Percentiles rank a stretch among this genome's conserved stretches.
These are phyloP conservation scores for Harpalus rubripes DNA, from an alignment of 2,888 invertebrate genomes.

Conservation along the genomic window DNA sequence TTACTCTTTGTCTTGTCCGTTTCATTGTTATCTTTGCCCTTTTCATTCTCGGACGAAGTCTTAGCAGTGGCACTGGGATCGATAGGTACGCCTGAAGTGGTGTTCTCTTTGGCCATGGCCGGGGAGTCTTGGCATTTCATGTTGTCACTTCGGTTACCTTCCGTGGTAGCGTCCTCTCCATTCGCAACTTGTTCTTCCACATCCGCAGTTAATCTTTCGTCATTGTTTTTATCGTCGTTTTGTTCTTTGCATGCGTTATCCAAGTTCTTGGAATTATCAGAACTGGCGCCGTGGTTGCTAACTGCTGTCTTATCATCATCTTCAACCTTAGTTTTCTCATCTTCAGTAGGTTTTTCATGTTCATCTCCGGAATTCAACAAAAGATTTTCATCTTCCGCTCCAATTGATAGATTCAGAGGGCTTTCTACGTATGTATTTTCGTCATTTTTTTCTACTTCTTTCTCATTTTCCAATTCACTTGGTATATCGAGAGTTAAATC, in stretches of 20 bases:
- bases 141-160: constrained; percentile 70
- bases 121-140: constrained; percentile 69
- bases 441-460: constrained; percentile 68
- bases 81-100: constrained; percentile 68
- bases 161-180: too few species aligned
- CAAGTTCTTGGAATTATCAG: constrained; percentile 58
- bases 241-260: constrained; percentile 57
- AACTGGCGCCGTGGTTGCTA: constrained; percentile 67
- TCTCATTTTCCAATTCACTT: constrained; percentile 68
- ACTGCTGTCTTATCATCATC: constrained; percentile 72
- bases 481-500: background rate
- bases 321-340: constrained; percentile 53
- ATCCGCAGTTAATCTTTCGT: too few species aligned
- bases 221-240: constrained; percentile 67
- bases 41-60: constrained; percentile 68
- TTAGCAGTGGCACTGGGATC: constrained; percentile 50
- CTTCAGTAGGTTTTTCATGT: constrained; percentile 6
- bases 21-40: constrained; percentile 67
- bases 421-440: constrained; percentile 78
- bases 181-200: constrained; percentile 69
- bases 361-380: constrained; percentile 83
- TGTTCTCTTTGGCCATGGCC: constrained; percentile 68
- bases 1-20: constrained; percentile 70
- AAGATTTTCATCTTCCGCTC: constrained; percentile 88
- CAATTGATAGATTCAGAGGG: constrained; percentile 89